These are phyloP conservation scores for Blastobasis adustella DNA, from an alignment of 2,888 invertebrate species.

Conservation along the genomic window DNA sequence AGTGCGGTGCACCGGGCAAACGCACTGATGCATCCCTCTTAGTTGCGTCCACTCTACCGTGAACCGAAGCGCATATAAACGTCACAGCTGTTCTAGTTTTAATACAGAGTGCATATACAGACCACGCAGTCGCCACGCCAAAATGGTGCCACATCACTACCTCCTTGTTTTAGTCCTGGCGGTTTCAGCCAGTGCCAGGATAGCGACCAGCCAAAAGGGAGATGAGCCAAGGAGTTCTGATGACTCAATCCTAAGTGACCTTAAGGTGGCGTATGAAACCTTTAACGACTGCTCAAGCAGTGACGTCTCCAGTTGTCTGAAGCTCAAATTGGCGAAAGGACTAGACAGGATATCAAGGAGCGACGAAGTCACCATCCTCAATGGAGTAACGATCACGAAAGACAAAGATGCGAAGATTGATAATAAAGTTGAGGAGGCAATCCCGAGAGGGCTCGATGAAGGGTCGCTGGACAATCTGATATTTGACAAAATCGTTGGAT, in stretches of 20 bases:
- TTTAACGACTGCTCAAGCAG: conserved; percentile 86
- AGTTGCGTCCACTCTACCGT: conserved; percentile 59
- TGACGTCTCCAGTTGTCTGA: conserved; percentile 83
- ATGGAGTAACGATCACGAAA: conserved; percentile 84
- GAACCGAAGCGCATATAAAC: conserved; percentile 71
- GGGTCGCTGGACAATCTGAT: conserved; percentile 84
- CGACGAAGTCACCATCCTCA: conserved; percentile 80
- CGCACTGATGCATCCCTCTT: conserved; percentile 69
- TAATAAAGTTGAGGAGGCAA: conserved; percentile 79
- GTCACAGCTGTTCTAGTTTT: conserved; percentile 53
- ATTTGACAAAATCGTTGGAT: conserved; percentile 81
- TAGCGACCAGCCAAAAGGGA: conserved; percentile 62
- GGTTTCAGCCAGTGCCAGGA: conserved; percentile 67
- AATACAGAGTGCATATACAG: conserved; percentile 10
- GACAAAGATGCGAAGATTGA: conserved; percentile 69
- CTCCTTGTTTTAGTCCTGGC: conserved; percentile 73
- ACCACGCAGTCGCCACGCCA: conserved; percentile 13
- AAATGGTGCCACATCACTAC: conserved; percentile 74
- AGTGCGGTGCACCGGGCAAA: conserved; percentile 40
- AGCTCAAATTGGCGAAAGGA: conserved; percentile 85
- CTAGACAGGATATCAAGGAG: conserved; percentile 82
- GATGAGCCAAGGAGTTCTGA: conserved; percentile 60
- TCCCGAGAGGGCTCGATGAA: conserved; percentile 84
- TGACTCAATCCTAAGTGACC: conserved; percentile 76
- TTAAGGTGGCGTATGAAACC: conserved; percentile 83